Evolutionary conservation across 1,140 invertebrate genomes (phyloP).

Genomic region (Drosophila yakuba): DNA sequence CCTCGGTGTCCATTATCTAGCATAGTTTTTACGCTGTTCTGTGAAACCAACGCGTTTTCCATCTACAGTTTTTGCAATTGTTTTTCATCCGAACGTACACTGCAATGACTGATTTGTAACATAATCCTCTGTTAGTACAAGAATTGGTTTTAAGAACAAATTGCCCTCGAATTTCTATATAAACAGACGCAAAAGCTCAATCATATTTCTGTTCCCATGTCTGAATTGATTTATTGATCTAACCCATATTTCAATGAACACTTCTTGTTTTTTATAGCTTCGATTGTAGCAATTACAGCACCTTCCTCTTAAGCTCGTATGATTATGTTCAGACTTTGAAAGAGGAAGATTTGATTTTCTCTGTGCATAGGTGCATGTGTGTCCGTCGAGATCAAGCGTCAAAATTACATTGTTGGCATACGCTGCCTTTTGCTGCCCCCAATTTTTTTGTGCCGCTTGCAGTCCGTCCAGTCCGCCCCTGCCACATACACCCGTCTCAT

Average conservation of each 20-base stretch:
- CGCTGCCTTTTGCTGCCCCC: constrained; percentile 48
- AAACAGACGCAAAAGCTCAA: too few relatives aligned
- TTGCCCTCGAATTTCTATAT: too few relatives aligned
- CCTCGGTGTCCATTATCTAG: constrained; percentile 69
- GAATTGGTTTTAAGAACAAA: too few relatives aligned
- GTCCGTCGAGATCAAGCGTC: constrained; percentile 72
- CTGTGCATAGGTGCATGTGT: constrained; percentile 15
- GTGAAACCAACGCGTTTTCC: constrained; percentile 29
- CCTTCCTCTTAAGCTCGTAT: too few relatives aligned
- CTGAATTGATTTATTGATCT: too few relatives aligned
- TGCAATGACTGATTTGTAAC: not conserved
- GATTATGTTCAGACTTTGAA: too few relatives aligned
- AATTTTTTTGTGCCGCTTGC: constrained; percentile 1
- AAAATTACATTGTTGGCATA: constrained; percentile 83
- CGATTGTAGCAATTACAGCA: too few relatives aligned
- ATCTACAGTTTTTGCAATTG: constrained; percentile 30
- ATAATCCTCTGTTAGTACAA: not conserved
- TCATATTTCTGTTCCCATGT: too few relatives aligned
- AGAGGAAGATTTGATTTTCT: not conserved
- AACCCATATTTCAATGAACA: too few relatives aligned
- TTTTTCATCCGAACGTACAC: constrained; percentile 2
- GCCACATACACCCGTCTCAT: constrained; percentile 9
- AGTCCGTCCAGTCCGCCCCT: too few relatives aligned
- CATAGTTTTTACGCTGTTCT: constrained; percentile 27
- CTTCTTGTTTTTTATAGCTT: too few relatives aligned